phyloP scores from a whole-genome alignment of 2,888 invertebrate species.

The Zelleria hepariella region DNA sequence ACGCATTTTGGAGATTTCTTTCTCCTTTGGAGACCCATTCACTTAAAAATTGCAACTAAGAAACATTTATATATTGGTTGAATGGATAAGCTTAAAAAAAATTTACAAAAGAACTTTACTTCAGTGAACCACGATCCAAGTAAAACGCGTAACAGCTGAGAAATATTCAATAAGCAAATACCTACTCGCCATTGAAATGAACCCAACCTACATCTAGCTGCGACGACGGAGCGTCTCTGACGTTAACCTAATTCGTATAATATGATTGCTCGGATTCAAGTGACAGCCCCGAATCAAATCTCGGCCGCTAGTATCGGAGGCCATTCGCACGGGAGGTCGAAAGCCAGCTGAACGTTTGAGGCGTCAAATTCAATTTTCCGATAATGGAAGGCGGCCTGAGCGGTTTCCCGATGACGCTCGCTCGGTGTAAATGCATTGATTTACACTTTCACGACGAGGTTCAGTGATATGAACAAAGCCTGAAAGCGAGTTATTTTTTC shows the following conservation, averaged over 20 bases:
- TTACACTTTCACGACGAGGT: too few species aligned
- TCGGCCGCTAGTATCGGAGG: slow-evolving; percentile 15
- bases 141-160: background rate
- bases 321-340: slow-evolving; percentile 4
- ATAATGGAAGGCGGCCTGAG: slow-evolving; percentile 32
- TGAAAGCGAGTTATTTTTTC: background rate
- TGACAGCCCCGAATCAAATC: slow-evolving; percentile 25
- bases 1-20: background rate
- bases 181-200: background rate
- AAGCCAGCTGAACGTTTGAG: slow-evolving; percentile 11
- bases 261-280: slow-evolving; percentile 19
- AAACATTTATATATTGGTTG: too few species aligned
- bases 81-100: too few species aligned
- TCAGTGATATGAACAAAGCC: background rate
- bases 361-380: slow-evolving; percentile 40
- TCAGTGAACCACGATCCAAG: too few species aligned
- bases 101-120: too few species aligned
- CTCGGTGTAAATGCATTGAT: slow-evolving; percentile 40
- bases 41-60: background rate
- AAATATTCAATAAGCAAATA: background rate
- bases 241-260: background rate
- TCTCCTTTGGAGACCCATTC: background rate
- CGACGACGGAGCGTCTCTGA: background rate
- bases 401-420: slow-evolving; percentile 40
- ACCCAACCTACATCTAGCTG: background rate